A percentile compares a stretch with the other conserved stretches of the same genome.
These are phyloP conservation scores for Bovichtus diacanthus DNA, from an alignment of 2,797 vertebrate genomes.

Conservation along the genomic window DNA sequence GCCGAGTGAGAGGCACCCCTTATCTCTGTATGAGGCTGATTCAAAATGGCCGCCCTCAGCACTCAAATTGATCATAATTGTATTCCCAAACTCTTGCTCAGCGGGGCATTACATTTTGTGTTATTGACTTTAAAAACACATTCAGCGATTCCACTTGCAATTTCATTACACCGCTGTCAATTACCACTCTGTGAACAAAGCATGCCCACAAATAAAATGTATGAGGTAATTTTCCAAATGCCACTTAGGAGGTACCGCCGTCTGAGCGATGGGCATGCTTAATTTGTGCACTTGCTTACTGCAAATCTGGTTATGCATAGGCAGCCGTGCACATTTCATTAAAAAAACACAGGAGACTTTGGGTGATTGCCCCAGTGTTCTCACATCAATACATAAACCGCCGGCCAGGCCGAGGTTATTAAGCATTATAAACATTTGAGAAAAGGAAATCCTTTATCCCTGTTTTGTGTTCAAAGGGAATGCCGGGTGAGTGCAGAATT, in stretches of 20 bases:
- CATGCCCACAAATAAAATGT: slow-evolving; percentile 81
- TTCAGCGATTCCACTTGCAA: slow-evolving; percentile 78
- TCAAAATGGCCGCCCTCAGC: slow-evolving; percentile 82
- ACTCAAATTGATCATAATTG: slow-evolving; percentile 86
- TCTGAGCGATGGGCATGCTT: slow-evolving; percentile 77
- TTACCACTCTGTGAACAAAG: slow-evolving; percentile 79
- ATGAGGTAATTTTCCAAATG: slow-evolving; percentile 83
- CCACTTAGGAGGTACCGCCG: slow-evolving; percentile 76
- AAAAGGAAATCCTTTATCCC: slow-evolving; percentile 70
- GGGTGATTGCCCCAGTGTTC: slow-evolving; percentile 75
- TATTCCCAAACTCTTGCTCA: slow-evolving; percentile 81
- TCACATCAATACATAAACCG: slow-evolving; percentile 76
- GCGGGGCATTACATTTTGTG: slow-evolving; percentile 81
- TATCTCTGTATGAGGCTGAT: slow-evolving; percentile 82
- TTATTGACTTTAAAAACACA: slow-evolving; percentile 87
- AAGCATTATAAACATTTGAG: slow-evolving; percentile 82
- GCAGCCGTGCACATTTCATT: slow-evolving; percentile 76
- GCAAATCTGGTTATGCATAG: slow-evolving; percentile 78
- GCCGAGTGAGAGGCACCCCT: slow-evolving; percentile 70
- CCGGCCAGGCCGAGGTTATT: slow-evolving; percentile 82
- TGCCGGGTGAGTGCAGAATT: slow-evolving; percentile 66
- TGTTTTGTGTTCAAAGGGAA: slow-evolving; percentile 71
- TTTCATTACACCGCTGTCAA: slow-evolving; percentile 84
- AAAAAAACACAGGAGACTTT: slow-evolving; percentile 76
- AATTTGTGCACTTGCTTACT: slow-evolving; percentile 79